A percentile compares a stretch with the other conserved stretches of the same genome.
Conservation (phyloP, 2,888 invertebrate species). For the Hyppa rectilinea region DNA sequence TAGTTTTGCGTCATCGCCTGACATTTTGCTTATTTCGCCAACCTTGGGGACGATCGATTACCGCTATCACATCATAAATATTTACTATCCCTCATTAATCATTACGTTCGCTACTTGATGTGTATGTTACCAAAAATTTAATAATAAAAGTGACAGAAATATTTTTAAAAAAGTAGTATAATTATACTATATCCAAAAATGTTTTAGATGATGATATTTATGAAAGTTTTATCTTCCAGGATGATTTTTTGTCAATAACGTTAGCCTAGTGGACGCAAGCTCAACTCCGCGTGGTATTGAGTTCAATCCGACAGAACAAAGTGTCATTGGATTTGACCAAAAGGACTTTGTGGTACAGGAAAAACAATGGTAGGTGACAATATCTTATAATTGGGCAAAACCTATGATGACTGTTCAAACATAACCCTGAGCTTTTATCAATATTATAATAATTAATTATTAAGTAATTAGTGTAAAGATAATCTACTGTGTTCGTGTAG, state of each 20-base stretch:
- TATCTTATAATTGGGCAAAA: background rate
- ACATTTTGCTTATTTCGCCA: slow-evolving; percentile 27
- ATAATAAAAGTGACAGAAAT: background rate
- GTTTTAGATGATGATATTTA: background rate
- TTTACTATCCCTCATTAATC: slow-evolving; percentile 31
- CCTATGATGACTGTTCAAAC: background rate
- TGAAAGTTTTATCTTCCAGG: background rate
- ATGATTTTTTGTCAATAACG: background rate
- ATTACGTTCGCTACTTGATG: slow-evolving; percentile 3
- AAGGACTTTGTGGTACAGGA: background rate
- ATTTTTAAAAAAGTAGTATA: no score
- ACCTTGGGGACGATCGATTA: slow-evolving; percentile 18
- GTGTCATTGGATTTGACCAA: no score
- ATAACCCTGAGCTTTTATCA: background rate
- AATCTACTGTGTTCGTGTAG: slow-evolving; percentile 4
- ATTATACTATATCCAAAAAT: no score
- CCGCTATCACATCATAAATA: slow-evolving; percentile 27
- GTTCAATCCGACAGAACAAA: background rate
- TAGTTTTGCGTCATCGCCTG: slow-evolving; percentile 17
- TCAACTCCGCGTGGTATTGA: no score
- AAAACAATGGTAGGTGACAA: background rate
- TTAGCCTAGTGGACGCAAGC: background rate
- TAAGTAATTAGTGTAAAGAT: slow-evolving; percentile 22
- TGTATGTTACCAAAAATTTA: background rate
- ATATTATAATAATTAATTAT: background rate